Evolutionary conservation across 2,888 invertebrate genomes (phyloP), one percentile per base, ranked within the genome.

Genomic region (Tenthredo scrophulariae): DNA sequence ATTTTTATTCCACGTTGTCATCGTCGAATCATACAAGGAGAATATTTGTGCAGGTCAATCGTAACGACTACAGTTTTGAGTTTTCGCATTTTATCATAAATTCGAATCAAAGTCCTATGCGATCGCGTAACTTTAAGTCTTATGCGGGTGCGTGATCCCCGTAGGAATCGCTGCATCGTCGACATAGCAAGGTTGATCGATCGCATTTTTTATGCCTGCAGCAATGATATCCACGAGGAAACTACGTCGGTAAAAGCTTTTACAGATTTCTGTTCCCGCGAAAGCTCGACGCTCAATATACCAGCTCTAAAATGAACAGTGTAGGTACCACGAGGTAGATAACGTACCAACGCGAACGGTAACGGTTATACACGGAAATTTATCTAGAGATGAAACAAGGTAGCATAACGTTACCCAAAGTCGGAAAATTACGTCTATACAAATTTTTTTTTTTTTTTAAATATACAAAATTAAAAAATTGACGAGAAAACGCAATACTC

Each of bases 191-290:
- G 22, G 50, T 50, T 75, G 29, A 46, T 50, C 26, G 50, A 75
- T 75, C 29, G 29, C 15, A 18, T 33, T 29, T 29, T 29, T 4
- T 29, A 3, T 33, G 18, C 10, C 22, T 67, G 67, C 18, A 18
- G 67, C 33, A 2, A 1, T 1, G 15, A 33, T 33, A 33, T 67
- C 15, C 67, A 29, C 67, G 15, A 7, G 79, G 43, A 40, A 77
- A 62, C 84, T 62, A 54, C 67, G 84, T 46, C 50, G 84, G 79
- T 85, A 85, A 65, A 58, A 65, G 80, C 80, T 80, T 40, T 37
- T 40, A 80, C 80, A 80, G 80, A 40, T 80, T 80, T 29, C 80
- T 80, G 40, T 37, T 26, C 33, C 40, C 7, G 33, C 40, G 40
- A 80, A 80, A 80, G 62, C 80, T 62, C 80, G 62, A 80, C 62